Percentiles rank a stretch among this genome's conserved stretches.
Evolutionary conservation across 1,140 invertebrate species (phyloP).

Genomic region (Argopecten irradians): DNA sequence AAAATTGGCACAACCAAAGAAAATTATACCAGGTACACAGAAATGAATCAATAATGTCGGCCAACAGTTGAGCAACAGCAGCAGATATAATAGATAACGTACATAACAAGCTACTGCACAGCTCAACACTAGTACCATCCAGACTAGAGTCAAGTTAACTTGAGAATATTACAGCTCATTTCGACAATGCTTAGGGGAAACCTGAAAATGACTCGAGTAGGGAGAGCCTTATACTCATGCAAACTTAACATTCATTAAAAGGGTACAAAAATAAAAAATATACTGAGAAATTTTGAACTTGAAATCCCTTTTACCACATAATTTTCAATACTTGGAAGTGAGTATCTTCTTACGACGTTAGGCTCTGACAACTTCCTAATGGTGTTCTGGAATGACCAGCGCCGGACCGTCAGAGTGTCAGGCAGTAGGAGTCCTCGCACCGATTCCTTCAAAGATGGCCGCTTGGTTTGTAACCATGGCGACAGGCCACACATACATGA

Average conservation of each 20-base stretch:
- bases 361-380: neutral
- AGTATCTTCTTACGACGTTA: conserved; percentile 22
- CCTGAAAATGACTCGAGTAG: neutral
- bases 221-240: neutral
- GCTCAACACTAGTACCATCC: neutral
- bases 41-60: neutral
- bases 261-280: neutral
- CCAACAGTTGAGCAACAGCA: neutral
- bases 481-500: neutral
- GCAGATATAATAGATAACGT: too few relatives aligned
- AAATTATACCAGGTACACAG: neutral
- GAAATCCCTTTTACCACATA: conserved; percentile 17
- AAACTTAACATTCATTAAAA: neutral
- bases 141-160: neutral
- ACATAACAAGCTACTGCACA: neutral
- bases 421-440: neutral
- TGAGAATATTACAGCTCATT: neutral
- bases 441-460: neutral
- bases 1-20: neutral
- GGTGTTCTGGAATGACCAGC: neutral
- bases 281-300: neutral
- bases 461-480: neutral
- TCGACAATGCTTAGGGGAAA: neutral
- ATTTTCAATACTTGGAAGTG: conserved; percentile 11
- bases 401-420: neutral